These are phyloP conservation scores for Bombus superbus DNA, from an alignment of 1,140 invertebrate species.

Conservation along the genomic window DNA sequence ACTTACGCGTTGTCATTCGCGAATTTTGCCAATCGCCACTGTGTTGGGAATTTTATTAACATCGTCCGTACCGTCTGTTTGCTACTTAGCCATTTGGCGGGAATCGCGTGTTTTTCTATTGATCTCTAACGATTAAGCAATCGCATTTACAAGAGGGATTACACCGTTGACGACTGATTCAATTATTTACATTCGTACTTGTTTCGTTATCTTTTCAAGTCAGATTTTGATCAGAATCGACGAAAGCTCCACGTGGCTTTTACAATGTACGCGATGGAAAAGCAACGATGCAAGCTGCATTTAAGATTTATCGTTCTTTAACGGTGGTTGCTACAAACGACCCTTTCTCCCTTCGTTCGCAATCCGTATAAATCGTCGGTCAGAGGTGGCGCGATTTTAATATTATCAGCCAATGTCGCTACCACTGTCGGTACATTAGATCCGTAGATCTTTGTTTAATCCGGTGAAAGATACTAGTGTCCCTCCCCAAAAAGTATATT, in stretches of 20 bases:
- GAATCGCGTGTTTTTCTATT: no score
- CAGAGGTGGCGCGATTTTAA: constrained; percentile 40
- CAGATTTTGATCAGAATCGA: constrained; percentile 22
- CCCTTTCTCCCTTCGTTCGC: constrained; percentile 24
- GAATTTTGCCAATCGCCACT: background rate
- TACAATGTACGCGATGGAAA: constrained; percentile 25
- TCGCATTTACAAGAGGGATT: background rate
- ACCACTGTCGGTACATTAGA: background rate
- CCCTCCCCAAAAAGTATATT: no score
- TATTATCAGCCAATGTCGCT: constrained; percentile 24
- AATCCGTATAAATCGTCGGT: constrained; percentile 45
- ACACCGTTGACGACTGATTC: no score
- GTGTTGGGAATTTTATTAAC: background rate
- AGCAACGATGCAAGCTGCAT: constrained; percentile 30
- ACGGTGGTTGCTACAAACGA: constrained; percentile 27
- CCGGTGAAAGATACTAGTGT: background rate
- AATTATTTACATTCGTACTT: no score
- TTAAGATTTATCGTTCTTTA: constrained; percentile 58
- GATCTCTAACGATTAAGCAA: accelerated
- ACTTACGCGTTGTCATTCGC: background rate
- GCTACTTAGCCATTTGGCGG: background rate
- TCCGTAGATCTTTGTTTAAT: background rate
- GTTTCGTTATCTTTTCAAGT: background rate
- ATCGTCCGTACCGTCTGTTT: background rate
- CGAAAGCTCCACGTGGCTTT: constrained; percentile 29